These are phyloP conservation scores for Fistularia commersonii DNA, from an alignment of 2,797 vertebrate species.

Conservation along the genomic window DNA sequence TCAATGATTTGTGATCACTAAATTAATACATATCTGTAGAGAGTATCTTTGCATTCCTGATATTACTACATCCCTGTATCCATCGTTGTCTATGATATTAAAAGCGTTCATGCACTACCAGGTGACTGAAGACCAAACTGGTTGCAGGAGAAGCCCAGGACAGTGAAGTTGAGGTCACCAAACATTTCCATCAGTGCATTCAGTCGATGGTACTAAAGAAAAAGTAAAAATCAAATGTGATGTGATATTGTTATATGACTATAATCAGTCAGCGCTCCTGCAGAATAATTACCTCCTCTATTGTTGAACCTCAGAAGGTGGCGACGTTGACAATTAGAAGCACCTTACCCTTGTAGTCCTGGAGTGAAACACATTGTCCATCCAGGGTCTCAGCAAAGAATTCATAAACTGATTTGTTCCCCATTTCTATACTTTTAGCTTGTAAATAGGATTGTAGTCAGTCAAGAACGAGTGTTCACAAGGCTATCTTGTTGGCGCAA, in stretches of 20 bases:
- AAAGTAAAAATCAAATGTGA: slow-evolving; percentile 1
- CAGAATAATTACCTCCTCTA: slow-evolving; percentile 73
- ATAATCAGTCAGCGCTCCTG: slow-evolving; percentile 13
- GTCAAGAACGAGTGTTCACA: slow-evolving; percentile 51
- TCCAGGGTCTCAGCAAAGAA: slow-evolving; percentile 75
- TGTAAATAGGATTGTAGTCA: slow-evolving; percentile 41
- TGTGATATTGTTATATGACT: slow-evolving; percentile 10
- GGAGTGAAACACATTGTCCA: slow-evolving; percentile 63
- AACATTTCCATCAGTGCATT: slow-evolving; percentile 83
- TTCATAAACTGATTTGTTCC: slow-evolving; percentile 68
- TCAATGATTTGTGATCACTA: no score
- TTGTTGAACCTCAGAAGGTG: slow-evolving; percentile 81
- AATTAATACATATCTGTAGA: no score
- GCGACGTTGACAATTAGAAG: slow-evolving; percentile 79
- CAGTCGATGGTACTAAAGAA: slow-evolving; percentile 72
- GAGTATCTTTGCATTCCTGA: no score
- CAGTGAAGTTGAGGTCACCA: slow-evolving; percentile 65
- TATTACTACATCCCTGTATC: no score
- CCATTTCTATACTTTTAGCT: slow-evolving; percentile 54
- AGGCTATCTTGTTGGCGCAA: slow-evolving; percentile 38
- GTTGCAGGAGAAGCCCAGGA: slow-evolving; percentile 79
- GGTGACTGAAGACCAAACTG: slow-evolving; percentile 82
- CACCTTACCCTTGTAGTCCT: slow-evolving; percentile 69
- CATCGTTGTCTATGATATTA: background rate
- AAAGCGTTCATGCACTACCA: slow-evolving; percentile 53